Conservation (phyloP, 1,140 invertebrate species). For the Reticulitermes speratus region DNA sequence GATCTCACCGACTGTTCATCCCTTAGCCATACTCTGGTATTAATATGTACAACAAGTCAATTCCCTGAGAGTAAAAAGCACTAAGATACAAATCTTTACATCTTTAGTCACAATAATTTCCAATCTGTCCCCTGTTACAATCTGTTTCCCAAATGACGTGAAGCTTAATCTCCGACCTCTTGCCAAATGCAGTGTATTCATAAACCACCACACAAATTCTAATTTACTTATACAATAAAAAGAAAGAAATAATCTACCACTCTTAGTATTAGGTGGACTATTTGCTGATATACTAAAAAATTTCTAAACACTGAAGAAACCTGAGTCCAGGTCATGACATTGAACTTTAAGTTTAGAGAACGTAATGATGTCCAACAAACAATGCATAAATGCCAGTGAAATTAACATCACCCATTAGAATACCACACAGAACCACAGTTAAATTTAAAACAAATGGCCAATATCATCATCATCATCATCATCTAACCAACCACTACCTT, state of each 20-base stretch:
- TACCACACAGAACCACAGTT: background rate
- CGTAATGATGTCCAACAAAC: no score
- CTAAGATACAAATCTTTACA: background rate
- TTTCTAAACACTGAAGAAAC: background rate
- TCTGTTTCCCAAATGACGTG: background rate
- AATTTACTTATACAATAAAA: background rate
- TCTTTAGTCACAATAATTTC: background rate
- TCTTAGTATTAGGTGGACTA: background rate
- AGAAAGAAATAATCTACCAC: background rate
- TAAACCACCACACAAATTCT: slow-evolving; percentile 3
- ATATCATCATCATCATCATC: background rate
- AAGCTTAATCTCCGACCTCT: slow-evolving; percentile 19
- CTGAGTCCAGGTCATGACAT: background rate
- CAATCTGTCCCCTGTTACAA: background rate
- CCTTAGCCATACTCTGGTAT: slow-evolving; percentile 1
- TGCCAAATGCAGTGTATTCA: slow-evolving; percentile 18
- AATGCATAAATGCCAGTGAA: background rate
- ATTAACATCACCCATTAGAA: background rate
- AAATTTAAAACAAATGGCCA: background rate
- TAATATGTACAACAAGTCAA: slow-evolving; percentile 21
- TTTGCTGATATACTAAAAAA: background rate
- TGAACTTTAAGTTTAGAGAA: background rate
- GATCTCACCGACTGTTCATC: background rate
- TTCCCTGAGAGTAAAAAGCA: slow-evolving; percentile 27
- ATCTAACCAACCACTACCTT: background rate